A percentile compares a stretch with the other conserved stretches of the same genome.
Conservation (phyloP, 2,797 vertebrate genomes). For the Enteromius treurensis region DNA sequence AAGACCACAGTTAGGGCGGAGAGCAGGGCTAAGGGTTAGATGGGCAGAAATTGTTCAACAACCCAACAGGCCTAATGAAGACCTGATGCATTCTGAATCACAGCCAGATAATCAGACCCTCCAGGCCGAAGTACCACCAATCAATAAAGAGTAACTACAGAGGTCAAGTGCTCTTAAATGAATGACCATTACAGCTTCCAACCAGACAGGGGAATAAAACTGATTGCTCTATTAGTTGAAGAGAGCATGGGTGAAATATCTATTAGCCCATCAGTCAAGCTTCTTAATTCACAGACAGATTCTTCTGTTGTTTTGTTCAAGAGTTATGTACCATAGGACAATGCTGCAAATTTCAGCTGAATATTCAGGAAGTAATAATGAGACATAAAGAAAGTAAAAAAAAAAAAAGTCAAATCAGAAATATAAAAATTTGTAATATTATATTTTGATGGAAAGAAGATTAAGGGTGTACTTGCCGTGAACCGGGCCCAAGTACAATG, state of each 20-base stretch:
- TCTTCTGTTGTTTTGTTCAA: background rate
- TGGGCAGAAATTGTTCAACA: conserved; percentile 3
- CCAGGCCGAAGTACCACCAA: conserved; percentile 33
- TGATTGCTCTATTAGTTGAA: conserved; percentile 34
- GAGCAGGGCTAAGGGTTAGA: conserved; percentile 20
- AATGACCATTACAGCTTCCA: conserved; percentile 16
- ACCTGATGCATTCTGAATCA: conserved; percentile 16
- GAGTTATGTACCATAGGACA: background rate
- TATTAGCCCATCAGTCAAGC: conserved; percentile 5
- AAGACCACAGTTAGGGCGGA: background rate
- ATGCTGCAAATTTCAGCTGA: background rate
- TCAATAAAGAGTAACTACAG: conserved; percentile 34
- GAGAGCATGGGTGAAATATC: conserved; percentile 9
- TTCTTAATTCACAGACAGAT: conserved; percentile 22
- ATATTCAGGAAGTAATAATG: background rate
- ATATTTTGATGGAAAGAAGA: background rate
- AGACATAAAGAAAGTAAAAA: no score
- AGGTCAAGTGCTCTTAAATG: conserved; percentile 40
- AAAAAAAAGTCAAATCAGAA: background rate
- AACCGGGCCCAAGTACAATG: no score
- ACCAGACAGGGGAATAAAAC: conserved; percentile 2
- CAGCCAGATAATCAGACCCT: conserved; percentile 32
- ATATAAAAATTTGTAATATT: background rate
- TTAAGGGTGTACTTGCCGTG: no score
- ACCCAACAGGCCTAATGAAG: conserved; percentile 11